Base-by-base conservation (phyloP, 1,140 invertebrate genomes). In the Lamellibrachia luymesi region DNA sequence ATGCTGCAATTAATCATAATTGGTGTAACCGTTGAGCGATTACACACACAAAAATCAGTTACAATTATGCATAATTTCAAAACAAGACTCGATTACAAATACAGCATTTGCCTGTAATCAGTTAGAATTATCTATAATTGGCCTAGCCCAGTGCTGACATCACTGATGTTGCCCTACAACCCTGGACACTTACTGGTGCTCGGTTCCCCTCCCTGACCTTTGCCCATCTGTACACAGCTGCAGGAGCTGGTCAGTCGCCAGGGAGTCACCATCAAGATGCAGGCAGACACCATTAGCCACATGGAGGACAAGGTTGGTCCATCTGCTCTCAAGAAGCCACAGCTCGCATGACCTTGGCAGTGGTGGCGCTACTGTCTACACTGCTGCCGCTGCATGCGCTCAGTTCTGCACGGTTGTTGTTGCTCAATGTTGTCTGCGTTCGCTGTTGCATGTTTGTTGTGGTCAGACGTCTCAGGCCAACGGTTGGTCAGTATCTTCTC, bases 301-400 rank as follows among this genome's bases (percentile, higher is more conserved):
- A 13, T 91, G 49, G 91, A 91, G 51, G 22, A 91, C 7, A 91
- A 91, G 91, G 91, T 91, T 51, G 51, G 91, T 91, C 51, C 10
- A 50, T 7, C 49, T 10, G 5, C 64, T 6, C 2, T 10, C 25
- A 17, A 6, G 17, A 56, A 10, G 64, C 13, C 64, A 10, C 64
- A 80, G 13, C 64, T 17, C 64, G 64, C 64, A 80, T 80, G 64
- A 80, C 64, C 64, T 22, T 38, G 38, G 38, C 38, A 38, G 38
- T 38, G 38, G 13, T 17, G 64, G 64, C 64, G 64, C 64, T 2
- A 80, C 64, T 22, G 38, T 80, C 13, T 80, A 80, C 64, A 80
- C 64, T 80, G 64, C 64, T 22, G 17, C 52, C 13, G 52, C 64
- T 80, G 64, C 64, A 80, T 80, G 64, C 64, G 64, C 64, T 22